Evolutionary conservation across 37 sponge, comb jelly and placozoan species (phyloP).

Genomic region (Aphrocallistes beatrix): DNA sequence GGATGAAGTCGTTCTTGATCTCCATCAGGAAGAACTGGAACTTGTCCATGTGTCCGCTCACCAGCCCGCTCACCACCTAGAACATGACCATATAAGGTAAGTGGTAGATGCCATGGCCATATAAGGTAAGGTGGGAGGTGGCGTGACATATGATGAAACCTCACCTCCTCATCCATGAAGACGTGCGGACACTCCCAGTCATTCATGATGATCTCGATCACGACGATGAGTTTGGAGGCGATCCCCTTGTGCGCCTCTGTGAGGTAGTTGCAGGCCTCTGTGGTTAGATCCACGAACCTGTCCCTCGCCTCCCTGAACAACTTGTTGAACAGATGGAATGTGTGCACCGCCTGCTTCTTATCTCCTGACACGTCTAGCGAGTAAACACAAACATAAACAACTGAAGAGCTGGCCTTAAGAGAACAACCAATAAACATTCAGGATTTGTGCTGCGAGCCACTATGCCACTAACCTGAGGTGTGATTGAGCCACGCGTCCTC

Average conservation of each 20-base stretch:
- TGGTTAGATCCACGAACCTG: constrained; percentile 37
- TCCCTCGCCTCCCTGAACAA: constrained; percentile 32
- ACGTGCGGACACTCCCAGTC: constrained; percentile 47
- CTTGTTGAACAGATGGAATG: constrained; percentile 47
- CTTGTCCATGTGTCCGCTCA: constrained; percentile 29
- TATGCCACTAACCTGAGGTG: not conserved
- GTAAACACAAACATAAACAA: not conserved
- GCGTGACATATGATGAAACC: no score
- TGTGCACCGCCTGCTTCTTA: constrained; percentile 44
- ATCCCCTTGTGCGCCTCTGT: constrained; percentile 32
- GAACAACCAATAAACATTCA: not conserved
- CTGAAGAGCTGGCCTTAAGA: not conserved
- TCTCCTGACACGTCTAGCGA: constrained; percentile 7
- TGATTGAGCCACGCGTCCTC: constrained; percentile 19
- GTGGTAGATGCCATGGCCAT: no score
- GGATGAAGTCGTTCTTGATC: constrained; percentile 32
- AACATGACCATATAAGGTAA: not conserved
- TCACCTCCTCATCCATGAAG: constrained; percentile 36
- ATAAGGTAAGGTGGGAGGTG: no score
- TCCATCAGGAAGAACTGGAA: constrained; percentile 51
- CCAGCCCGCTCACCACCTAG: not conserved
- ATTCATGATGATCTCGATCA: constrained; percentile 35
- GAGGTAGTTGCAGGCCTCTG: constrained; percentile 54
- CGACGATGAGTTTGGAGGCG: constrained; percentile 38
- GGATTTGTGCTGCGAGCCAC: not conserved